Conservation (phyloP, 2,797 vertebrate species). For the Leptatherina wallacei region DNA sequence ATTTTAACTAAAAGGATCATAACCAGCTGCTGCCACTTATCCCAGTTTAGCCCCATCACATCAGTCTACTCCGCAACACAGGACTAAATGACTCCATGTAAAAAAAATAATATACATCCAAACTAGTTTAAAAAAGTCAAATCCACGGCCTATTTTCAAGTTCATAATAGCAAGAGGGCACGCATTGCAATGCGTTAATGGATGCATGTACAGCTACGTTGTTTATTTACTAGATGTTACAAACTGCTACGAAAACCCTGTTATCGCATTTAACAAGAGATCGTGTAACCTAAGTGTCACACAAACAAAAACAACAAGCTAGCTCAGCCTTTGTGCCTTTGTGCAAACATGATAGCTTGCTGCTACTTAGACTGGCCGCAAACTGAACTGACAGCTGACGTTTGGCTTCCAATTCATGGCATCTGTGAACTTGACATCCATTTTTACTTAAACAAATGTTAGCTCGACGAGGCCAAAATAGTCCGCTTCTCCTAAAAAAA, state of each 20-base stretch:
- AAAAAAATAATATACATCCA: constrained; percentile 21
- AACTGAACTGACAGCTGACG: constrained; percentile 82
- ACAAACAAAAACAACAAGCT: constrained; percentile 53
- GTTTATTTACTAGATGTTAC: constrained; percentile 45
- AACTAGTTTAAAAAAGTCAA: constrained; percentile 35
- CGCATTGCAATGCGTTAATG: constrained; percentile 50
- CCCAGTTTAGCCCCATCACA: constrained; percentile 13
- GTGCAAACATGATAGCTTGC: constrained; percentile 65
- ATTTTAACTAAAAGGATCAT: background rate
- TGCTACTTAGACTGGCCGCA: constrained; percentile 72
- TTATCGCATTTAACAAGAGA: constrained; percentile 2
- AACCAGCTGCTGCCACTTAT: constrained; percentile 29
- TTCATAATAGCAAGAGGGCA: constrained; percentile 32
- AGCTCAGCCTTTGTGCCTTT: constrained; percentile 67
- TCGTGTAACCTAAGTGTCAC: constrained; percentile 16
- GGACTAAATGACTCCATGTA: constrained; percentile 12
- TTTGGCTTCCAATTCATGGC: constrained; percentile 77
- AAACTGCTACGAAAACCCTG: constrained; percentile 42
- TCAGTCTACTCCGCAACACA: constrained; percentile 5
- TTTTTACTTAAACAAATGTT: constrained; percentile 59
- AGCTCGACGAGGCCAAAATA: constrained; percentile 36
- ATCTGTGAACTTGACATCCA: constrained; percentile 82
- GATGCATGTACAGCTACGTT: constrained; percentile 45
- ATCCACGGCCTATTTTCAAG: constrained; percentile 41
- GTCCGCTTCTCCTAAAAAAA: constrained; percentile 15